A percentile compares a stretch with the other conserved stretches of the same genome.
Conservation (phyloP, 2,113 vertebrate genomes). For the Amphiprion ocellaris region DNA sequence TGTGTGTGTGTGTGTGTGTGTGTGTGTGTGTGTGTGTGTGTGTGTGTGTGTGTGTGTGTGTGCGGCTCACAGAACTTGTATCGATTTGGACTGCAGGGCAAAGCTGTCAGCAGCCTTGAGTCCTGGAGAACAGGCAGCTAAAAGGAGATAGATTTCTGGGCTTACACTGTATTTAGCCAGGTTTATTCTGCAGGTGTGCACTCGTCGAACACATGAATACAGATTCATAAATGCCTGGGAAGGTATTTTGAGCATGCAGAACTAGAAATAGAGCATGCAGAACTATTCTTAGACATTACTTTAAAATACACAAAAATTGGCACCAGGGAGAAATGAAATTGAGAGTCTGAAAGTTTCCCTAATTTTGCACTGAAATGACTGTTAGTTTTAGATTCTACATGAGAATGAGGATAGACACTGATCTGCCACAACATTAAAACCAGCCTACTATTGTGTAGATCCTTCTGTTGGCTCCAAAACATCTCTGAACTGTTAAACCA, state of each 20-base stretch:
- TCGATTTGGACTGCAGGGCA: constrained; percentile 73
- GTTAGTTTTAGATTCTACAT: background rate
- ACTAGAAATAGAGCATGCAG: background rate
- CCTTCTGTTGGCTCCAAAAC: no score
- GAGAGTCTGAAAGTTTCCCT: background rate
- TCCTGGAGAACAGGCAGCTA: constrained; percentile 43
- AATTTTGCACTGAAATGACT: background rate
- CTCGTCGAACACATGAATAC: background rate
- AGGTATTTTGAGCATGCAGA: background rate
- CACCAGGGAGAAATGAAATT: background rate
- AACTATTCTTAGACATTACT: background rate
- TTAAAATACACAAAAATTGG: background rate
- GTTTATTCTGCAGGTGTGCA: background rate
- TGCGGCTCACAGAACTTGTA: constrained; percentile 70
- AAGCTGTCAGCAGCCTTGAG: constrained; percentile 74
- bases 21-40: constrained; percentile 26
- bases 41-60: constrained; percentile 29
- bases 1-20: constrained; percentile 37
- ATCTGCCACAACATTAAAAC: no score
- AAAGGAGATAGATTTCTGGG: constrained; percentile 53
- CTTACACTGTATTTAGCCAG: constrained; percentile 41
- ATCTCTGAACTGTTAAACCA: no score
- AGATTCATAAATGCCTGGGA: background rate
- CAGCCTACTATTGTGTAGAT: no score
- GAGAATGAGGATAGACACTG: no score